Evolutionary conservation across 2,888 invertebrate genomes (phyloP).

Genomic region (Sinotaia quadrata): DNA sequence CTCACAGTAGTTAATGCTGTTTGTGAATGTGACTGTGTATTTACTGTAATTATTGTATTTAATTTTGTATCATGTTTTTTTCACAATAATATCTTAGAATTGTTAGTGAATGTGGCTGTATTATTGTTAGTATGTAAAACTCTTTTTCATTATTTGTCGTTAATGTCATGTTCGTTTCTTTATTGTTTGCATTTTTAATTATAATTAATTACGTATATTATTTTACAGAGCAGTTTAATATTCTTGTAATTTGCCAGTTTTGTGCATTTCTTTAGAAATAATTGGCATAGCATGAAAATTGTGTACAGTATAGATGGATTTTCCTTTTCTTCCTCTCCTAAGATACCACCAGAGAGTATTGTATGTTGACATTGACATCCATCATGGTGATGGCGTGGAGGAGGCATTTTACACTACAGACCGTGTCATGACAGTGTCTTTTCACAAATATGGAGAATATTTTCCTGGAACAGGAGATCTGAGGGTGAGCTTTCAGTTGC

Average conservation of each 20-base stretch:
- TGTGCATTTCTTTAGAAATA: neutral
- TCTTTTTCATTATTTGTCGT: too few relatives aligned
- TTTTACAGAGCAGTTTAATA: neutral
- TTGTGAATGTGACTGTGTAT: too few relatives aligned
- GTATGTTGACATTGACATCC: conserved; percentile 99
- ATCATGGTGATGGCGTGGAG: conserved; percentile 99
- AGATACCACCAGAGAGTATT: conserved; percentile 94
- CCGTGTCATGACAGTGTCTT: conserved; percentile 99
- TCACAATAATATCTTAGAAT: too few relatives aligned
- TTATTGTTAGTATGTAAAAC: too few relatives aligned
- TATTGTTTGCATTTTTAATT: neutral
- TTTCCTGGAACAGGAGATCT: conserved; percentile 95
- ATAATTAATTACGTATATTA: neutral
- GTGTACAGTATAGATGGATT: too few relatives aligned
- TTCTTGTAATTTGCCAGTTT: neutral
- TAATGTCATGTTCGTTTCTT: too few relatives aligned
- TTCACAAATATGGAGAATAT: conserved; percentile 99
- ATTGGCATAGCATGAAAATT: too few relatives aligned
- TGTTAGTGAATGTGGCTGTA: too few relatives aligned
- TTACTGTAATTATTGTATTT: too few relatives aligned
- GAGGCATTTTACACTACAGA: conserved; percentile 99
- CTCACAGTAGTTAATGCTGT: too few relatives aligned
- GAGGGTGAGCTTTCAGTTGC: conserved; percentile 74
- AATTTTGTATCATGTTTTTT: too few relatives aligned
- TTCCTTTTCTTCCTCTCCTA: conserved; percentile 6